Evolutionary conservation across 2,113 vertebrate species (phyloP), one percentile per base, ranked within the genome.

Genomic region (Cololabis saira): DNA sequence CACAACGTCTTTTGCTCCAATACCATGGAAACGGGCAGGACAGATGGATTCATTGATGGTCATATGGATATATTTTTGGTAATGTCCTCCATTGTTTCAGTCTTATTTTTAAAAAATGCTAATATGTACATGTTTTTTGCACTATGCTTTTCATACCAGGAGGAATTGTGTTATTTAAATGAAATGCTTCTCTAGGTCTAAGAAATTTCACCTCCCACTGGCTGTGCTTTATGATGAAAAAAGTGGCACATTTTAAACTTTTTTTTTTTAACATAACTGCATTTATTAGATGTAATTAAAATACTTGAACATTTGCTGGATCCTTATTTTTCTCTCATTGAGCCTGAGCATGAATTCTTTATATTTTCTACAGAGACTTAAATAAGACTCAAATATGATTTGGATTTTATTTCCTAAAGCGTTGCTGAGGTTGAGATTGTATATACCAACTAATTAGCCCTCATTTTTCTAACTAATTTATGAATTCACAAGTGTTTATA

Each of bases 141-240:
- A 91, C 86, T 88, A 85, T 65, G 60, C 52, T 69, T 81, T 84
- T 80, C 76, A 82, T 69, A 83, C 59, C 76, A 73, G 71, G 76
- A 68, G 67, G 67, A 60, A 74, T 76, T 73, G 50, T 84, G 72
- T 87, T 86, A 89, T 92, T 87, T 88, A 81, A 89, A 84, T 67
- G 17, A 64, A 56, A 66, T 9, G 6, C 24, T 76, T 73, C 70
- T 64, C 12, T 47, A n/a, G 62, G 59, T 66, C 49, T 27, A 27
- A 43, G 41, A 65, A 61, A 54, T 41, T 45, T 71, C 6, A 43
- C 37, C 60, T 59, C n/a, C 60, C 45, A 33, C 76, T 61, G 49
- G 15, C 61, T 68, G 53, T 71, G 64, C 55, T 76, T 70, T 83
- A 74, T 59, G n/a, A 13, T 72, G 61, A 58, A 47, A 77, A 82